Evolutionary conservation across 2,113 vertebrate genomes (phyloP), one percentile per base, ranked within the genome.

Genomic region (Ia io): DNA sequence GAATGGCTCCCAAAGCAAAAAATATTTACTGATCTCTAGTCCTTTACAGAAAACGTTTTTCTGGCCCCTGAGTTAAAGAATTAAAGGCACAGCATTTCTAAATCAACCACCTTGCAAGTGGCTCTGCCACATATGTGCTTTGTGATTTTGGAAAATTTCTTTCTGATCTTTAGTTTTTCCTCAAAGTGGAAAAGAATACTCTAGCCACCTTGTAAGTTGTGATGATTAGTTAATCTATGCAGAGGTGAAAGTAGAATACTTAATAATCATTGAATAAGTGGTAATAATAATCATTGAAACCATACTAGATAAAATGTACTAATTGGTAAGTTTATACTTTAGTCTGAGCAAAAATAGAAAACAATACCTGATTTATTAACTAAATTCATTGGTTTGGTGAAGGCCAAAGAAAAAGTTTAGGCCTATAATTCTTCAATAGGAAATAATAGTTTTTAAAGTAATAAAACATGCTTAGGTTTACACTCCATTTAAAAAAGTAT

Each of bases 371-470:
- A 88, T 59, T 88, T 82, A 80, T 77, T 35, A 76, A n/a, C 9
- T 74, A 63, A 89, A 63, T n/a, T 86, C 35, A 83, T 37, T 25
- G 3, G 16, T 77, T 84, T 94, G 37, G 35, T 87, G 22, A 51
- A 87, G 2, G 70, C 3, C 18, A 69, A 93, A 80, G 32, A 92
- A 82, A 94, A 84, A 51, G 3, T 49, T 80, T 73, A 90, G 51
- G 51, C 13, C 32, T 82, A 51, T 1, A 67, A 40, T 65, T 8
- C n/a, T 96, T 84, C 59, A 65, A 59, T 0, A 65, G 70, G 13
- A 93, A 92, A 92, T 61, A 85, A 5, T 86, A 84, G 42, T 65
- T 88, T 92, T 84, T 47, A 92, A 96, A 90, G 42, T 87, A 76
- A 79, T 90, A 7, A 80, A 77, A 67, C 63, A 16, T 77, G 18